Conservation (phyloP, 30 jellyfish, hydroid and myxozoan species). For the Aurelia sp. region DNA sequence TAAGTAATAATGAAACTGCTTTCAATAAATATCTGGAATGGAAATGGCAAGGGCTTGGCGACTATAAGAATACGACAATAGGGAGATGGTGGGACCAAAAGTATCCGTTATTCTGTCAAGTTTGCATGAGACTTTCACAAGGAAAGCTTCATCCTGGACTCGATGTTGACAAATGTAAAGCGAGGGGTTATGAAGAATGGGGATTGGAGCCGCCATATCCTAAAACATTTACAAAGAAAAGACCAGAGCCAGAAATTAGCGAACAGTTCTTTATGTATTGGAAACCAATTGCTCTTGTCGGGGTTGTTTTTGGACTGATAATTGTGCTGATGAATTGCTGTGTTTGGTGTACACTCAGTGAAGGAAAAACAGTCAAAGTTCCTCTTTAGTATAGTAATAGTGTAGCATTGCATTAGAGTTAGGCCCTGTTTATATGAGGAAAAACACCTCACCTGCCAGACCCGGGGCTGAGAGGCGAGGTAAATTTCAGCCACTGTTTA, state of each 20-base stretch:
- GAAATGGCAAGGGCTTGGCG: slow-evolving; percentile 94
- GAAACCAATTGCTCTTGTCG: slow-evolving; percentile 49
- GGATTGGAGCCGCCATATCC: slow-evolving; percentile 78
- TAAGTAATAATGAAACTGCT: slow-evolving; percentile 91
- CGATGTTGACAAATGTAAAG: slow-evolving; percentile 83
- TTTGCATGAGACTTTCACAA: slow-evolving; percentile 96
- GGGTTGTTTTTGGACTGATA: slow-evolving; percentile 36
- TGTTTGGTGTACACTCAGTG: slow-evolving; percentile 42
- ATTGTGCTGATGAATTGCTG: slow-evolving; percentile 53
- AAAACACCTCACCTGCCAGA: too few species aligned
- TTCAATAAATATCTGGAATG: slow-evolving; percentile 85
- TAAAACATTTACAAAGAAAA: slow-evolving; percentile 20
- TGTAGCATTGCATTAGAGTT: too few species aligned
- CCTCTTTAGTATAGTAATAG: neutral
- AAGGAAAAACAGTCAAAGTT: slow-evolving; percentile 11
- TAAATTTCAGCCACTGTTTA: too few species aligned
- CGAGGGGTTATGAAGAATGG: slow-evolving; percentile 92
- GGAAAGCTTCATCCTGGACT: slow-evolving; percentile 95
- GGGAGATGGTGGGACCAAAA: slow-evolving; percentile 99
- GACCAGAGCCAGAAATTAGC: slow-evolving; percentile 34
- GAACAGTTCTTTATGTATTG: slow-evolving; percentile 56
- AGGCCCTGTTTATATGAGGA: too few species aligned
- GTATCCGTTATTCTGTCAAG: slow-evolving; percentile 97
- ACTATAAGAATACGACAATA: slow-evolving; percentile 82
- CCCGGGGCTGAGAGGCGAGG: too few species aligned